Percentiles rank a stretch among this genome's conserved stretches.
Conservation (phyloP, 1,140 invertebrate species). For the Stratiolaelaps scimitus region DNA sequence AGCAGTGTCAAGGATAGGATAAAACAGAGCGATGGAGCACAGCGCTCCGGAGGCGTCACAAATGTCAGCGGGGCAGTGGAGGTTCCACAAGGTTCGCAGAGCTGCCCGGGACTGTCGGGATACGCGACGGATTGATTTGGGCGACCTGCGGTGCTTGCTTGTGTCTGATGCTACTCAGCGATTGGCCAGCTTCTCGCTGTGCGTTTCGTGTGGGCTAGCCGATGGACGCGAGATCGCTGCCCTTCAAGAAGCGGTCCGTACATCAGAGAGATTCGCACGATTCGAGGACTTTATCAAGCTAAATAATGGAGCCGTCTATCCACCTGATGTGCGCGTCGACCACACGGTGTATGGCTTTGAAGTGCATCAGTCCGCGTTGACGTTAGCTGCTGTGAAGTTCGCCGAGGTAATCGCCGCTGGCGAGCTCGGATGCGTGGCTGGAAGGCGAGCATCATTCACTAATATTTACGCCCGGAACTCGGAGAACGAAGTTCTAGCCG, state of each 20-base stretch:
- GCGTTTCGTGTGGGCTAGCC: not conserved
- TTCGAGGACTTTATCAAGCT: slow-evolving; percentile 20
- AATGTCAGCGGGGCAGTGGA: too few species aligned
- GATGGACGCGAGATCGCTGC: not conserved
- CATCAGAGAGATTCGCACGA: slow-evolving; percentile 1
- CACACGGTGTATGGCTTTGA: slow-evolving; percentile 5
- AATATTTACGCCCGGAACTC: not conserved
- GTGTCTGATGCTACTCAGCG: slow-evolving; percentile 1
- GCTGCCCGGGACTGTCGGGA: too few species aligned
- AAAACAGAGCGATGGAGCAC: too few species aligned
- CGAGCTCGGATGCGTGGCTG: not conserved
- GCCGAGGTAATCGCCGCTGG: not conserved
- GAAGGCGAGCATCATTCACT: not conserved
- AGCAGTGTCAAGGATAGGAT: too few species aligned
- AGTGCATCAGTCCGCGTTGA: slow-evolving; percentile 2
- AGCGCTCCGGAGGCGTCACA: too few species aligned
- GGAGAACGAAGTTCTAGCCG: slow-evolving; percentile 14
- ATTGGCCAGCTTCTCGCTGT: not conserved
- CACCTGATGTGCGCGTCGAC: not conserved
- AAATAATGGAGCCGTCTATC: slow-evolving; percentile 15
- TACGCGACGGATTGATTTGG: too few species aligned
- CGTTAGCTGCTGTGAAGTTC: slow-evolving; percentile 3
- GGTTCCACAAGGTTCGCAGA: too few species aligned
- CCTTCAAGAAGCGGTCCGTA: not conserved
- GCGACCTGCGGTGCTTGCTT: not conserved